Percentiles rank a stretch among this genome's conserved stretches.
These are phyloP conservation scores for Tanytarsus gracilentus DNA, from an alignment of 2,888 invertebrate species.

Conservation along the genomic window DNA sequence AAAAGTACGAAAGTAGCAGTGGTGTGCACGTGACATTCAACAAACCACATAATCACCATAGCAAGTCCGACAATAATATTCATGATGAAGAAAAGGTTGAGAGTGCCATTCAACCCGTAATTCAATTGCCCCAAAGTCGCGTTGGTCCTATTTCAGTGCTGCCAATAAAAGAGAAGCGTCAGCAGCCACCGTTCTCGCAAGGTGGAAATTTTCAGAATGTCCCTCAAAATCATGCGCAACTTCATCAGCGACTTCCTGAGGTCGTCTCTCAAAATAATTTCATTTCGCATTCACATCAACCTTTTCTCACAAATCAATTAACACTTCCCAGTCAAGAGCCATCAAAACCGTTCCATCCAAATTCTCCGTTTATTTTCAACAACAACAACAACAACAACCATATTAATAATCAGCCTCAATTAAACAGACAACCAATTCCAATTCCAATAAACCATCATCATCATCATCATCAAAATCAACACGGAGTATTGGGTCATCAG, in stretches of 20 bases:
- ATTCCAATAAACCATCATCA: constrained; percentile 24
- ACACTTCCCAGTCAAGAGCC: constrained; percentile 29
- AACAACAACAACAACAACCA: constrained; percentile 33
- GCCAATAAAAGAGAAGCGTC: constrained; percentile 5
- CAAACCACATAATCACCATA: constrained; percentile 47
- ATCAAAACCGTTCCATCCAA: constrained; percentile 32
- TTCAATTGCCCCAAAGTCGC: constrained; percentile 44
- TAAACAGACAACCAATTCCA: background rate
- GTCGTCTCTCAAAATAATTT: constrained; percentile 13
- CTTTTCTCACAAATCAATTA: constrained; percentile 30
- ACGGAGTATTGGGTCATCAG: background rate
- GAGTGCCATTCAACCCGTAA: constrained; percentile 55
- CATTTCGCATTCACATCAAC: constrained; percentile 26
- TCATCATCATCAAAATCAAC: background rate
- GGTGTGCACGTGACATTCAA: constrained; percentile 78
- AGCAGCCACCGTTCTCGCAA: background rate
- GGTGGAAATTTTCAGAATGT: constrained; percentile 7
- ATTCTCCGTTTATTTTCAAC: constrained; percentile 32
- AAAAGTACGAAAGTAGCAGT: constrained; percentile 69
- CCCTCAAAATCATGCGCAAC: constrained; percentile 24
- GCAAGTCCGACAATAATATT: constrained; percentile 40
- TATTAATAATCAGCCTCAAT: constrained; percentile 36
- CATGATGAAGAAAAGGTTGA: constrained; percentile 51
- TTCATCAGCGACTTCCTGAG: constrained; percentile 19
- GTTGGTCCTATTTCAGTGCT: background rate